A percentile compares a stretch with the other conserved stretches of the same genome.
These are phyloP conservation scores for Isoperla grammatica DNA, from an alignment of 2,888 invertebrate genomes.

Conservation along the genomic window DNA sequence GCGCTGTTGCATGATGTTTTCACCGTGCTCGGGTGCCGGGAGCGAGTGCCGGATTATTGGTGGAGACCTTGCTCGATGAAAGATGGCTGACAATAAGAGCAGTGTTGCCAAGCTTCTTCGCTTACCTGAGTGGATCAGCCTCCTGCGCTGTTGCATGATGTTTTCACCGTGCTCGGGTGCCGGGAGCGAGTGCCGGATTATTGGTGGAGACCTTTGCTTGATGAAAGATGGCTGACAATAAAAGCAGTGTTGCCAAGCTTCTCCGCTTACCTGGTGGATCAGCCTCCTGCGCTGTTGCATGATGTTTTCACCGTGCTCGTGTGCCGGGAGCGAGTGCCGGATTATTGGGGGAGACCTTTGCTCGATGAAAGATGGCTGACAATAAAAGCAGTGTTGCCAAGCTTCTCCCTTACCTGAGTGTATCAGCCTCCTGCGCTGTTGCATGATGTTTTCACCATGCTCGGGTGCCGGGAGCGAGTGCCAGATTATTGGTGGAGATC, in stretches of 20 bases:
- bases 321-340: slow-evolving; percentile 16
- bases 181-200: slow-evolving; percentile 14
- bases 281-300: slow-evolving; percentile 21
- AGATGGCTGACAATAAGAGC: too few species aligned
- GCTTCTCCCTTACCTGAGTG: slow-evolving; percentile 25
- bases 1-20: background rate
- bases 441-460: background rate
- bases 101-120: too few species aligned
- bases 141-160: slow-evolving; percentile 19
- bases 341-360: background rate
- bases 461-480: too few species aligned
- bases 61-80: too few species aligned
- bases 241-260: too few species aligned
- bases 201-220: background rate
- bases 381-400: too few species aligned
- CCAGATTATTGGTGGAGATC: too few species aligned
- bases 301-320: slow-evolving; percentile 10
- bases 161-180: slow-evolving; percentile 14
- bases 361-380: too few species aligned
- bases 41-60: too few species aligned
- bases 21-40: background rate
- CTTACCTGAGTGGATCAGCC: slow-evolving; percentile 24
- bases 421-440: slow-evolving; percentile 11
- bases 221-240: too few species aligned
- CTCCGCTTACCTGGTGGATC: slow-evolving; percentile 23